Conservation (phyloP, 2,797 vertebrate species). For the Novumbra hubbsi region DNA sequence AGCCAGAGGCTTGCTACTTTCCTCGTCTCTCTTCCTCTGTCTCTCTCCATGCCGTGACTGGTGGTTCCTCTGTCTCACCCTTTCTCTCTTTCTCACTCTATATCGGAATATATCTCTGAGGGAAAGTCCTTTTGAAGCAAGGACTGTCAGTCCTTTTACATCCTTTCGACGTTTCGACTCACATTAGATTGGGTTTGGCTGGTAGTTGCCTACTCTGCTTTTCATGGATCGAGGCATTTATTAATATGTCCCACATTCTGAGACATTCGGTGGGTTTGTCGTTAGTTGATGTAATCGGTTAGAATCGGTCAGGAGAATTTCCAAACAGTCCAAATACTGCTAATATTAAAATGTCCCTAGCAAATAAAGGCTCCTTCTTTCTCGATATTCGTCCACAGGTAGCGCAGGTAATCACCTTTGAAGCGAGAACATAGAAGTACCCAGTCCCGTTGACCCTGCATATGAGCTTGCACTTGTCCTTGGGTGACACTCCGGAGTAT, state of each 20-base stretch:
- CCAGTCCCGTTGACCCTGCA: constrained; percentile 94
- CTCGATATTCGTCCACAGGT: background rate
- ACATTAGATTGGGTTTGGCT: background rate
- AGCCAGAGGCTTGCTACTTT: constrained; percentile 28
- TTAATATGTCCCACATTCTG: background rate
- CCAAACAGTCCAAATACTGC: background rate
- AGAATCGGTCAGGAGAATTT: background rate
- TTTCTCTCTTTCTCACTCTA: background rate
- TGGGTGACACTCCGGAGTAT: constrained; percentile 88
- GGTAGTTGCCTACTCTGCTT: background rate
- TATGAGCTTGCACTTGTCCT: constrained; percentile 96
- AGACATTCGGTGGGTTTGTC: background rate
- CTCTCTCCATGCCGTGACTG: background rate
- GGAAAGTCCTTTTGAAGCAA: background rate
- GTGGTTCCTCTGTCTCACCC: background rate
- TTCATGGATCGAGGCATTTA: background rate
- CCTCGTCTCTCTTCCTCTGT: constrained; percentile 8
- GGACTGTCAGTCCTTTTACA: background rate
- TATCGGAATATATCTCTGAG: background rate
- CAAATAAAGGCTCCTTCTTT: too few species aligned
- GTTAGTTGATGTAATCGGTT: background rate
- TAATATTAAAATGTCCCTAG: too few species aligned
- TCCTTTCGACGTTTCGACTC: background rate
- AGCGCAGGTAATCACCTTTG: constrained; percentile 77
- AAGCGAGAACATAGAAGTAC: constrained; percentile 93